Base-by-base conservation (phyloP, 1,140 invertebrate genomes). In the Monomorium pharaonis region DNA sequence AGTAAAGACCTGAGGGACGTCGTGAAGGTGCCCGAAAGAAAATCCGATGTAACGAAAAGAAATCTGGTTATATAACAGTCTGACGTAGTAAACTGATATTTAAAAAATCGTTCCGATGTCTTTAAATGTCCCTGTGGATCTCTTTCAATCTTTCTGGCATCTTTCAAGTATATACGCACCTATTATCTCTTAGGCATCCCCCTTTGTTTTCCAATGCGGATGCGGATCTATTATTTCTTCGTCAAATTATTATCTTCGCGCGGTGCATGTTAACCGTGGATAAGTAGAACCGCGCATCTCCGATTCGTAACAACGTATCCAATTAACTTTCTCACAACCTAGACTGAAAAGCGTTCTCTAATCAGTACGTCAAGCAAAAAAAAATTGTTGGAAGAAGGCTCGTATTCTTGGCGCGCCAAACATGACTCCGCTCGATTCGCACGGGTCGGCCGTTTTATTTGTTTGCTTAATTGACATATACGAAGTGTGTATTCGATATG, bases 291-390 rank as follows among this genome's bases (percentile, higher is more conserved):
- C 37, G 33, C 63, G 14, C 56, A 56, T 70, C 49, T 72, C 18
- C 24, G 58, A 56, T 70, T n/a, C 21, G 18, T 44, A 44, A 81
- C n/a, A n/a, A n/a, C n/a, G n/a, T n/a, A 83, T 44, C 67, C 27
- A 74, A 44, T 74, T 74, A 72, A 44, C 30, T 80, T 83, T 83
- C 67, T 72, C 78, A 65, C 37, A 81, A 74, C 4, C 27, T 74
- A 83, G 51, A 83, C 67, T 74, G 78, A 58, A 58, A 56, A 81
- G 69, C 27, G 67, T 83, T 54, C 51, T 60, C 51, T 33, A 72
- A 83, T 83, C 67, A 60, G 51, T 47, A 83, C 37, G 51, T 58
- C 67, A 60, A n/a, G 24, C 37, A 33, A 47, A n/a, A n/a, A n/a
- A n/a, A n/a, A 83, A 72, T 14, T n/a, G 14, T 74, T 70, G 21